Conservation (phyloP, 1,140 invertebrate genomes). For the Radopholus similis region DNA sequence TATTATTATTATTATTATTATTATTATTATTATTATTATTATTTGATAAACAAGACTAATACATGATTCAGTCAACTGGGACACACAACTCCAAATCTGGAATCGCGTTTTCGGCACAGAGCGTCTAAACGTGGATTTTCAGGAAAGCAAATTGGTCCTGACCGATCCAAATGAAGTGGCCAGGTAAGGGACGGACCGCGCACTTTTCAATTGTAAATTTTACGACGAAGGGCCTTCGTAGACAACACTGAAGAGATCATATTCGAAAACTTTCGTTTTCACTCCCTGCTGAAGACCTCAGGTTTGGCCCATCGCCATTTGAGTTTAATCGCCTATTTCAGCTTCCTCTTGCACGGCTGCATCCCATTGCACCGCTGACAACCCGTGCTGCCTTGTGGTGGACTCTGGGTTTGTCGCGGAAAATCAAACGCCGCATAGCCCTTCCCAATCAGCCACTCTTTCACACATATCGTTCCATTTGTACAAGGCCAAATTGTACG, state of each 20-base stretch:
- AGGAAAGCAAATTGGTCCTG: conserved; percentile 73
- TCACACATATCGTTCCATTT: conserved; percentile 88
- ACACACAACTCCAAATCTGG: conserved; percentile 90
- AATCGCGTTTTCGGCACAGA: conserved; percentile 89
- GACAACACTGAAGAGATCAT: conserved; percentile 90
- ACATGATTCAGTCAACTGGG: conserved; percentile 92
- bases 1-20: conserved; percentile 1
- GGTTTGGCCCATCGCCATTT: conserved; percentile 36
- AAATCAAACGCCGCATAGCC: not conserved
- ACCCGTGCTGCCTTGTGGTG: conserved; percentile 76
- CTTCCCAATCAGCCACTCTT: conserved; percentile 70
- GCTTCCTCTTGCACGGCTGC: conserved; percentile 35
- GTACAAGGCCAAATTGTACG: conserved; percentile 75
- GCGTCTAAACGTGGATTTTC: conserved; percentile 71
- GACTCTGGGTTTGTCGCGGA: conserved; percentile 70
- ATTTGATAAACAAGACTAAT: conserved; percentile 38
- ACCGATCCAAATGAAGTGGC: conserved; percentile 73
- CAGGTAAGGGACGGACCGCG: not conserved
- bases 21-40: not conserved
- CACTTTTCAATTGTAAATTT: not conserved
- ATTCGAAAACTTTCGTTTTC: conserved; percentile 93
- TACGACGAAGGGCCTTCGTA: conserved; percentile 69
- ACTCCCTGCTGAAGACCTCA: conserved; percentile 68
- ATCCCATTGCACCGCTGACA: not conserved
- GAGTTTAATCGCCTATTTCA: conserved; percentile 31